Percentiles rank a stretch among this genome's conserved stretches.
phyloP scores from a whole-genome alignment of 2,797 vertebrate genomes.

The Oryzias dopingdopingensis region DNA sequence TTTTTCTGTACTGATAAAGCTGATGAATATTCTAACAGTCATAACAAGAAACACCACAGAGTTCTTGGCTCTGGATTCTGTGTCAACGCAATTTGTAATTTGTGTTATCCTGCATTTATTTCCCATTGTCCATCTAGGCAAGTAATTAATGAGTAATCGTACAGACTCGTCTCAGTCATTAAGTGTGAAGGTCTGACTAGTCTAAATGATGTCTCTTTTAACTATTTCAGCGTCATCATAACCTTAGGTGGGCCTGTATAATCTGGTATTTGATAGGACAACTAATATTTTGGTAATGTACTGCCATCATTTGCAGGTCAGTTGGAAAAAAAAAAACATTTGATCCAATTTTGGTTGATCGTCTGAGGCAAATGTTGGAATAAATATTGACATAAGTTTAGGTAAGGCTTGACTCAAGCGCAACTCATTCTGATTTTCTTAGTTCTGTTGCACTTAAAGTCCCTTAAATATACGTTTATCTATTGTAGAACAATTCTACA shows the following conservation, averaged over 20 bases:
- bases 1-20: conserved; percentile 59
- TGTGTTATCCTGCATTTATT: conserved; percentile 59
- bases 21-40: conserved; percentile 70
- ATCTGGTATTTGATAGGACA: conserved; percentile 26
- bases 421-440: no score
- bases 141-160: conserved; percentile 58
- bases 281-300: conserved; percentile 12
- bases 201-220: conserved; percentile 16
- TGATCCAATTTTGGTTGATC: neutral
- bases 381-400: no score
- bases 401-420: no score
- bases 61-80: conserved; percentile 52
- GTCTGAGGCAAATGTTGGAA: no score
- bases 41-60: conserved; percentile 53
- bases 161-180: conserved; percentile 46
- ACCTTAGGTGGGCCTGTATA: conserved; percentile 16
- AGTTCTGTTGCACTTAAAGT: no score
- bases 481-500: no score
- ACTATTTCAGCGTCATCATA: conserved; percentile 13
- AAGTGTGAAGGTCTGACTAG: conserved; percentile 37
- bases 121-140: conserved; percentile 50
- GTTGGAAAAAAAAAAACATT: neutral
- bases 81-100: conserved; percentile 63
- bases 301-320: conserved; percentile 33
- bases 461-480: no score